Percentiles rank a stretch among this genome's conserved stretches.
Conservation (phyloP, 2,797 vertebrate genomes). For the Coregonus sp. region DNA sequence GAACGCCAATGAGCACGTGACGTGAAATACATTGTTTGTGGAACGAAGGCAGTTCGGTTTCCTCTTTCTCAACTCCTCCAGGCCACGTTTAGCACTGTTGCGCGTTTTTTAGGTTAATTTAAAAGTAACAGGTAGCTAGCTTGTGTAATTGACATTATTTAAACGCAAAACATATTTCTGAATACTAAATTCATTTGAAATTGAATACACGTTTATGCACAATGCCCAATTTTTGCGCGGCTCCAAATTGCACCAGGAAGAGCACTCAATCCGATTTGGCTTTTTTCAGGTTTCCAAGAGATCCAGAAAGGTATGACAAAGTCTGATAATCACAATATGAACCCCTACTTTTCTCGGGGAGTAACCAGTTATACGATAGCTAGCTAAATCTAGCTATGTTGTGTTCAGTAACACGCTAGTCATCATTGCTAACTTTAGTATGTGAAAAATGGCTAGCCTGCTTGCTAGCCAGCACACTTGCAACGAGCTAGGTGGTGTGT, state of each 20-base stretch:
- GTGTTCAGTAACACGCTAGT: not conserved
- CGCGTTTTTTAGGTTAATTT: constrained; percentile 35
- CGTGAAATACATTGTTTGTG: not conserved
- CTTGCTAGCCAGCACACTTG: not conserved
- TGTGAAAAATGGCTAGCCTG: not conserved
- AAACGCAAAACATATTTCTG: not conserved
- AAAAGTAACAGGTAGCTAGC: not conserved
- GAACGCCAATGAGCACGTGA: no score
- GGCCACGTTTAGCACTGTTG: constrained; percentile 76
- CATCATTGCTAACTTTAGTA: not conserved
- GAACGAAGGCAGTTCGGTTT: not conserved
- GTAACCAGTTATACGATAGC: not conserved
- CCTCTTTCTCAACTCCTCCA: constrained; percentile 50
- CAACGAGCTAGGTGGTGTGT: not conserved
- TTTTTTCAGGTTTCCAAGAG: constrained; percentile 84
- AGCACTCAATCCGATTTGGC: constrained; percentile 84
- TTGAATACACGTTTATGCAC: constrained; percentile 48
- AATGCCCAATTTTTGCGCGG: constrained; percentile 89
- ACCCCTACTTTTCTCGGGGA: not conserved
- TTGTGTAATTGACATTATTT: not conserved
- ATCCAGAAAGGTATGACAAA: constrained; percentile 79
- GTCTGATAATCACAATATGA: not conserved
- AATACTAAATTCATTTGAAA: not conserved
- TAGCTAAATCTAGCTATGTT: not conserved
- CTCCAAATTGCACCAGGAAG: constrained; percentile 86